A percentile compares a stretch with the other conserved stretches of the same genome.
phyloP scores from a whole-genome alignment of 2,888 invertebrate species.

The Tanytarsus gracilentus region DNA sequence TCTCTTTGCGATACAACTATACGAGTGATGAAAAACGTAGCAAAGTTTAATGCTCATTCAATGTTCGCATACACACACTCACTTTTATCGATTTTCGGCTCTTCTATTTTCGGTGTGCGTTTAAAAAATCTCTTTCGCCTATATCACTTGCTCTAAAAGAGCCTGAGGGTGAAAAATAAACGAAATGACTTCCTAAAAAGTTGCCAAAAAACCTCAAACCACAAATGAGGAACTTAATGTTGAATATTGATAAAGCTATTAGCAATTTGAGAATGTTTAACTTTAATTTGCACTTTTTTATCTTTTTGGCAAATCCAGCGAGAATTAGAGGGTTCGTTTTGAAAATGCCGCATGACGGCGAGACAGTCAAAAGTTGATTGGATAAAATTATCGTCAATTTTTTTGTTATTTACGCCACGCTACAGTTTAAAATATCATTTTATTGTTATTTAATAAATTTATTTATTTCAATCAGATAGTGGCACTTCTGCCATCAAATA shows the following conservation, averaged over 20 bases:
- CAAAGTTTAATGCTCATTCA: conserved; percentile 4
- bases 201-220: too few relatives aligned
- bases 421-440: too few relatives aligned
- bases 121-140: neutral
- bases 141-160: neutral
- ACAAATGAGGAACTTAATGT: too few relatives aligned
- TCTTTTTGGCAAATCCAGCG: too few relatives aligned
- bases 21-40: neutral
- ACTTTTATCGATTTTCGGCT: conserved; percentile 5
- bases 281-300: neutral
- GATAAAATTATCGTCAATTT: too few relatives aligned
- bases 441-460: neutral
- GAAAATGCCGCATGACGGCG: too few relatives aligned
- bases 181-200: neutral
- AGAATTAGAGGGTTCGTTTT: too few relatives aligned
- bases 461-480: neutral
- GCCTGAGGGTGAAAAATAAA: neutral
- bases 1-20: neutral
- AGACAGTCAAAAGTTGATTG: too few relatives aligned
- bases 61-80: too few relatives aligned
- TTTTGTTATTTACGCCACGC: too few relatives aligned
- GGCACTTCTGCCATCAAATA: too few relatives aligned
- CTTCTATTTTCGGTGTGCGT: conserved; percentile 9
- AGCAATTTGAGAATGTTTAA: neutral
- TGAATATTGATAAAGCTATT: conserved; percentile 4